Evolutionary conservation across 2,113 vertebrate genomes (phyloP).

Genomic region (Lophotis ruficrista): DNA sequence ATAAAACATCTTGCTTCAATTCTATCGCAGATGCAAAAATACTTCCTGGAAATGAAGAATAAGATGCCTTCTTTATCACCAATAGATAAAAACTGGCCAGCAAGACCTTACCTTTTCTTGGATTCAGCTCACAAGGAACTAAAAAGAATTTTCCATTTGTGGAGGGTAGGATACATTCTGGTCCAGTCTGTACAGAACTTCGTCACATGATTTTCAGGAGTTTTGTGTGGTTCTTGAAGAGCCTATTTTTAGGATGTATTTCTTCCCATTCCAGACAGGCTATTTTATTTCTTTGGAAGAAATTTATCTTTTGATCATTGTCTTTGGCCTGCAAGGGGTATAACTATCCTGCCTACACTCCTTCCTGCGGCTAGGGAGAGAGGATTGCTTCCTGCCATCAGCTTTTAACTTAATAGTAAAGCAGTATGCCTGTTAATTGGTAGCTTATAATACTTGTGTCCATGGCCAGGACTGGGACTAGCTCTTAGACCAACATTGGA

Average conservation of each 20-base stretch:
- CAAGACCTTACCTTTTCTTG: conserved; percentile 89
- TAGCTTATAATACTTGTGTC: background rate
- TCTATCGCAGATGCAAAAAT: conserved; percentile 89
- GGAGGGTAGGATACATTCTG: conserved; percentile 84
- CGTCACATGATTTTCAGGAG: background rate
- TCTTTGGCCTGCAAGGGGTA: background rate
- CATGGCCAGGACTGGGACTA: background rate
- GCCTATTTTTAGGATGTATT: background rate
- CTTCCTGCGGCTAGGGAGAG: background rate
- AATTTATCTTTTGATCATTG: background rate
- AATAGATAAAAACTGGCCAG: conserved; percentile 92
- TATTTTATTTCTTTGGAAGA: background rate
- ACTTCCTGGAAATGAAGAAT: conserved; percentile 91
- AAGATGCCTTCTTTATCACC: conserved; percentile 92
- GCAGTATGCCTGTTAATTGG: background rate
- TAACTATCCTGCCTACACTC: background rate
- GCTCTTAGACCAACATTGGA: background rate
- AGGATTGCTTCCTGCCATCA: background rate
- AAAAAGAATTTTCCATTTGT: conserved; percentile 92
- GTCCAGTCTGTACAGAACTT: background rate
- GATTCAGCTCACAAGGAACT: conserved; percentile 89
- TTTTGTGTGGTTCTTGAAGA: background rate
- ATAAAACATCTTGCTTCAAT: conserved; percentile 37
- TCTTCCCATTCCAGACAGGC: background rate
- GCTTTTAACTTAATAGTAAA: background rate